Percentiles rank a stretch among this genome's conserved stretches.
Conservation (phyloP, 2,888 invertebrate genomes). For the Alviniconcha strummeri region DNA sequence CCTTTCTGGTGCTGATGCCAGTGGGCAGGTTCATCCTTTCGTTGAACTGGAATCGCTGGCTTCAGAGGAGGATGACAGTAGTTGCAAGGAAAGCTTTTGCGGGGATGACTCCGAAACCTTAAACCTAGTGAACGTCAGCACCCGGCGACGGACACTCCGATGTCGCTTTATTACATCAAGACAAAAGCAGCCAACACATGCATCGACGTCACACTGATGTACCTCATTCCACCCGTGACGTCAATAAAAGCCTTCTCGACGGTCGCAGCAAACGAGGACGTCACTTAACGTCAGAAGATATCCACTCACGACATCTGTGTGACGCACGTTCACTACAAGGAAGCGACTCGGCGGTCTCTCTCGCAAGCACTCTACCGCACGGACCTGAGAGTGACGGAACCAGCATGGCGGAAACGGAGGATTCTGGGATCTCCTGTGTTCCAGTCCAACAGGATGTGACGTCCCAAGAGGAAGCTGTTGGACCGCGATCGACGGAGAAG, state of each 20-base stretch:
- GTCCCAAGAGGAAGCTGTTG: background rate
- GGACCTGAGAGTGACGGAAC: background rate
- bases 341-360: background rate
- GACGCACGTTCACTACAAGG: constrained; percentile 1
- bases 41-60: background rate
- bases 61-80: background rate
- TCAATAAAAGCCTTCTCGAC: no score
- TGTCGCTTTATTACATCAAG: background rate
- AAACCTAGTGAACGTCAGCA: background rate
- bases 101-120: background rate
- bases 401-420: background rate
- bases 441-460: background rate
- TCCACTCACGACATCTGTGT: constrained; percentile 7
- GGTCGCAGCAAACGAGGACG: background rate
- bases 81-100: background rate
- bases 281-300: background rate
- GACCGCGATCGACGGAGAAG: background rate
- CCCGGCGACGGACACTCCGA: background rate
- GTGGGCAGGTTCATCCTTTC: no score
- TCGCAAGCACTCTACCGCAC: background rate
- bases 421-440: background rate
- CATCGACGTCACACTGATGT: background rate
- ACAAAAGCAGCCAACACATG: background rate
- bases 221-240: background rate
- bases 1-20: background rate